Evolutionary conservation across 2,888 invertebrate species (phyloP).

Genomic region (Eudasyphora cyanicolor): DNA sequence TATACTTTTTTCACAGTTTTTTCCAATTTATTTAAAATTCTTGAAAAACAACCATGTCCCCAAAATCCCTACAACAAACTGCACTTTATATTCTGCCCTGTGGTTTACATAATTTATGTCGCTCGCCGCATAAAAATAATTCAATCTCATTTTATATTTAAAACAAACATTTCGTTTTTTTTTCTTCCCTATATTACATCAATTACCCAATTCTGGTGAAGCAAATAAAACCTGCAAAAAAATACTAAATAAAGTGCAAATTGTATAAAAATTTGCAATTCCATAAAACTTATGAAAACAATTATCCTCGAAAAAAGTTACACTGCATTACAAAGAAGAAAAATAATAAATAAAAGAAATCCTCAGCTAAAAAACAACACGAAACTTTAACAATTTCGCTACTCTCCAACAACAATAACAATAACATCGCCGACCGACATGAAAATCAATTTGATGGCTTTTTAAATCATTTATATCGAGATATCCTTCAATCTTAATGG

Average conservation of each 20-base stretch:
- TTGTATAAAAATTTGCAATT: not conserved
- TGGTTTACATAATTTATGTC: not conserved
- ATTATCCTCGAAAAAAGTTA: not conserved
- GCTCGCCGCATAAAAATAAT: not conserved
- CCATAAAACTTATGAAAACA: slow-evolving; percentile 20
- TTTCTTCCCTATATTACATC: not conserved
- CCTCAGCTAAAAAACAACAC: not conserved
- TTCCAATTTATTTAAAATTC: too few relatives aligned
- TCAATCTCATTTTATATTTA: not conserved
- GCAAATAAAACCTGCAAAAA: not conserved
- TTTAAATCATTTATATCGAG: slow-evolving; percentile 17
- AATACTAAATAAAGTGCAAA: not conserved
- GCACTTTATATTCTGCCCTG: not conserved
- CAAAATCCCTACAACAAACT: not conserved
- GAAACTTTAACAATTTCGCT: not conserved
- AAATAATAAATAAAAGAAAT: not conserved
- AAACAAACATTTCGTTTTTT: not conserved
- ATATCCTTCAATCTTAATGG: slow-evolving; percentile 58
- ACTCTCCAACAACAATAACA: not conserved
- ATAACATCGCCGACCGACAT: not conserved
- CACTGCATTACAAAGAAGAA: not conserved
- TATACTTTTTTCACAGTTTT: not conserved
- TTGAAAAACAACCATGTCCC: too few relatives aligned
- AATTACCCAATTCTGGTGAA: not conserved
- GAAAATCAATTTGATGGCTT: slow-evolving; percentile 13